Percentiles rank a stretch among this genome's conserved stretches.
phyloP scores from a whole-genome alignment of 2,113 vertebrate genomes.

The Heliornis fulica region DNA sequence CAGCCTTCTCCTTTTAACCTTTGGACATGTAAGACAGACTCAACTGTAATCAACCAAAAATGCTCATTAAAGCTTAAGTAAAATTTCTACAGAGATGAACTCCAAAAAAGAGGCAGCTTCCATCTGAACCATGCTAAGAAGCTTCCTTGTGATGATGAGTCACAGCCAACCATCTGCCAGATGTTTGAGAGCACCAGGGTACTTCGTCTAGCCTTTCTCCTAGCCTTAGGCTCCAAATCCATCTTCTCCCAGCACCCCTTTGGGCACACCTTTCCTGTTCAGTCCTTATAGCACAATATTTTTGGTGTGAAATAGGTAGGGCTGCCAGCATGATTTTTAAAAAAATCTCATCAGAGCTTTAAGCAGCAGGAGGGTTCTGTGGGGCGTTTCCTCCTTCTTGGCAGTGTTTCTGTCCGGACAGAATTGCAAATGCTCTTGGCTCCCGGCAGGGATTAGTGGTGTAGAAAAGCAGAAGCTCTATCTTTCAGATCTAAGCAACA shows the following conservation, averaged over 20 bases:
- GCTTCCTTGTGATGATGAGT: neutral
- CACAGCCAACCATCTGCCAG: neutral
- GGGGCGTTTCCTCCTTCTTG: slow-evolving; percentile 16
- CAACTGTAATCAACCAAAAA: neutral
- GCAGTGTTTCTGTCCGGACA: neutral
- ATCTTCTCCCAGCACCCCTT: neutral
- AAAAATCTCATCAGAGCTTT: neutral
- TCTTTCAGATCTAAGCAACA: neutral
- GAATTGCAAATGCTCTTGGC: neutral
- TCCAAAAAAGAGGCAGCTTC: neutral
- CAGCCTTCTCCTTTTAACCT: neutral
- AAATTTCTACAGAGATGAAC: neutral
- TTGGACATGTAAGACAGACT: neutral
- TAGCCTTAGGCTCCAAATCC: accelerated
- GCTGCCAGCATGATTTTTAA: neutral
- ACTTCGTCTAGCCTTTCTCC: neutral
- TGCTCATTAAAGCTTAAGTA: neutral
- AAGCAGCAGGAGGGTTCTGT: neutral
- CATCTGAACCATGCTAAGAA: neutral
- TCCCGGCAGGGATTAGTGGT: neutral
- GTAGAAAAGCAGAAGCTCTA: slow-evolving; percentile 44
- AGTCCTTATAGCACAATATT: neutral
- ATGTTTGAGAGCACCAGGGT: neutral
- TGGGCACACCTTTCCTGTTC: neutral
- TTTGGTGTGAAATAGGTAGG: accelerated